Conservation (phyloP, 2,888 invertebrate species). For the Corythucha ciliata region DNA sequence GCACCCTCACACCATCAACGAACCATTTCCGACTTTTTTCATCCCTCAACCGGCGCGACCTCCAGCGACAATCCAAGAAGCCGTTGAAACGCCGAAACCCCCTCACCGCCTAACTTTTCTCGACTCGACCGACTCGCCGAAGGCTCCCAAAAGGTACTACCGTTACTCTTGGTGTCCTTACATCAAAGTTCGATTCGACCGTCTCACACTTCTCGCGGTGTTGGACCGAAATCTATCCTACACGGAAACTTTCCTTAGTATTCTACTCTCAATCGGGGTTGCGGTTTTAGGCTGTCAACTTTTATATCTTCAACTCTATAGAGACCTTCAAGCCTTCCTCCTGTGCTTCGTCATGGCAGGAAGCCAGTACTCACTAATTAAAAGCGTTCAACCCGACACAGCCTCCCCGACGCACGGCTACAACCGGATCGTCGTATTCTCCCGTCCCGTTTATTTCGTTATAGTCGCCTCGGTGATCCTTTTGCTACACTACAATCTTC, state of each 20-base stretch:
- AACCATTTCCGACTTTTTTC: slow-evolving; percentile 22
- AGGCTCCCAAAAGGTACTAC: slow-evolving; percentile 40
- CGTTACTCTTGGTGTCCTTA: slow-evolving; percentile 40
- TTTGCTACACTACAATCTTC: slow-evolving; percentile 28
- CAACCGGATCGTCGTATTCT: slow-evolving; percentile 83
- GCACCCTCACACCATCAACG: slow-evolving; percentile 25
- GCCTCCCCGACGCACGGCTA: slow-evolving; percentile 98
- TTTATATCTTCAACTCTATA: slow-evolving; percentile 74
- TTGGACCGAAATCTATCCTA: slow-evolving; percentile 85
- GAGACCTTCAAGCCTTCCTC: slow-evolving; percentile 84
- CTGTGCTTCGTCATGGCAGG: slow-evolving; percentile 97
- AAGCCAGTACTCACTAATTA: slow-evolving; percentile 91
- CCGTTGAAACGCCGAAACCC: slow-evolving; percentile 10
- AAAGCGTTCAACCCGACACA: slow-evolving; percentile 98
- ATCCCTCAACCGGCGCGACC: slow-evolving; percentile 27
- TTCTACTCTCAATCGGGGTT: slow-evolving; percentile 73
- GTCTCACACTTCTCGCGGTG: slow-evolving; percentile 80
- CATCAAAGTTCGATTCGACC: slow-evolving; percentile 82
- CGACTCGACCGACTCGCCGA: slow-evolving; percentile 49
- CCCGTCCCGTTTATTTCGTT: slow-evolving; percentile 37
- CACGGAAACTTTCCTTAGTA: slow-evolving; percentile 70
- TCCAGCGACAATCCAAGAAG: slow-evolving; percentile 19
- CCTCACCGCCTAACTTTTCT: slow-evolving; percentile 39
- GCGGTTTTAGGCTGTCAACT: slow-evolving; percentile 76
- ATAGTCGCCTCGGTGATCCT: slow-evolving; percentile 33